phyloP scores from a whole-genome alignment of 2,888 invertebrate species.

The Troides helena region DNA sequence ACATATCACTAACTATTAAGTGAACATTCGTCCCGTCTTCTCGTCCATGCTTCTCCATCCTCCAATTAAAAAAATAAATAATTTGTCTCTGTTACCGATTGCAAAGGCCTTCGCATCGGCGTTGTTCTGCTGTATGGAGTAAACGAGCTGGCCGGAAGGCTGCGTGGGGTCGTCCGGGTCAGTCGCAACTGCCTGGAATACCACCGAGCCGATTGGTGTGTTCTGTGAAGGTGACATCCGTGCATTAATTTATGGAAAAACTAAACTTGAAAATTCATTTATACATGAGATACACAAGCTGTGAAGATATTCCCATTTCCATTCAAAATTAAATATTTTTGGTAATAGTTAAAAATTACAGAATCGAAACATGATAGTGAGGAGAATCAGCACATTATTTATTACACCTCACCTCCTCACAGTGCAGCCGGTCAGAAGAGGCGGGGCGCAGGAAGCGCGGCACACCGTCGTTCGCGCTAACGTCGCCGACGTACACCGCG shows the following conservation, averaged over 20 bases:
- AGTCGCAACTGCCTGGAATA: conserved; percentile 87
- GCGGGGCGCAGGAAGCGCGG: conserved; percentile 87
- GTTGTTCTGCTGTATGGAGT: conserved; percentile 86
- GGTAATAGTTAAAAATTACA: too few relatives aligned
- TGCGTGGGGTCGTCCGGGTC: conserved; percentile 89
- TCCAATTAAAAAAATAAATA: too few relatives aligned
- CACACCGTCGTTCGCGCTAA: conserved; percentile 89
- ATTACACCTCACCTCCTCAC: conserved; percentile 81
- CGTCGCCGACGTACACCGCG: conserved; percentile 86
- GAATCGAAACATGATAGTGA: too few relatives aligned
- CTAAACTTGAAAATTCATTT: too few relatives aligned
- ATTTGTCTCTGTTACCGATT: conserved; percentile 64
- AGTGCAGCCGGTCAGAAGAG: conserved; percentile 83
- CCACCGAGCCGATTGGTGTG: conserved; percentile 85
- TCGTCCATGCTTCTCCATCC: too few relatives aligned
- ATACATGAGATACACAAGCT: too few relatives aligned
- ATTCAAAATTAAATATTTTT: too few relatives aligned
- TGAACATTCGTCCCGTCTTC: too few relatives aligned
- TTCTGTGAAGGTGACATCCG: conserved; percentile 67
- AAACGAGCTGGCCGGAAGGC: conserved; percentile 86
- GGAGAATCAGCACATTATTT: too few relatives aligned
- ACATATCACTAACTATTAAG: too few relatives aligned
- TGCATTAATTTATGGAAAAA: too few relatives aligned
- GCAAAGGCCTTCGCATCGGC: conserved; percentile 82
- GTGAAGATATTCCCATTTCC: too few relatives aligned